Evolutionary conservation across 2,797 vertebrate species (phyloP).

Genomic region (Coregonus suidteri): DNA sequence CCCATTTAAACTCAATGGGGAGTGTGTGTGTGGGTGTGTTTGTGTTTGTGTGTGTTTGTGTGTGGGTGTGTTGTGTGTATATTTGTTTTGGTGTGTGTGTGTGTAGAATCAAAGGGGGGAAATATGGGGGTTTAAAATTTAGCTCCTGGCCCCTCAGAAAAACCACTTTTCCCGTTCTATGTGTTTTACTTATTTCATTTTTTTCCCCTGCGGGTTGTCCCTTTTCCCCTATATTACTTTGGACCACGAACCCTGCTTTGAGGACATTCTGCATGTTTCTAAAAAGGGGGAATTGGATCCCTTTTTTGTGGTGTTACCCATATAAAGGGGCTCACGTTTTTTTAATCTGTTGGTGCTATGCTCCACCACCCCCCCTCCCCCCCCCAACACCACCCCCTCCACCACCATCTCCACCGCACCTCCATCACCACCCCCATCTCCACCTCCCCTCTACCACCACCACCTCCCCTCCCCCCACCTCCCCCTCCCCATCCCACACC

Average conservation of each 20-base stretch:
- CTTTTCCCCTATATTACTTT: slow-evolving; percentile 55
- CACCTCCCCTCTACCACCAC: too few relatives aligned
- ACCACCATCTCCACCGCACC: too few relatives aligned
- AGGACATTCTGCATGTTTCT: slow-evolving; percentile 55
- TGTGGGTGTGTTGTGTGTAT: too few relatives aligned
- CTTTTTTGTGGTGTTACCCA: background rate
- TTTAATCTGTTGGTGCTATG: slow-evolving; percentile 35
- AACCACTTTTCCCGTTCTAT: slow-evolving; percentile 45
- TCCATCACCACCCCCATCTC: too few relatives aligned
- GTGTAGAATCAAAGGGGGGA: background rate
- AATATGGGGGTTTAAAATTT: slow-evolving; percentile 12
- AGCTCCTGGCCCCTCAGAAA: slow-evolving; percentile 33
- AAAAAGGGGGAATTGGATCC: background rate
- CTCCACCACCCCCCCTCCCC: too few relatives aligned
- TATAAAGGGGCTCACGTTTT: slow-evolving; percentile 12
- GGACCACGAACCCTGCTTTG: slow-evolving; percentile 51
- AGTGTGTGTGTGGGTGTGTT: slow-evolving; percentile 6
- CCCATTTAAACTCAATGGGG: slow-evolving; percentile 53
- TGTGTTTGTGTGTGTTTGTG: background rate
- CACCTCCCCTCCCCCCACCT: too few relatives aligned
- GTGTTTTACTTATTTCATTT: slow-evolving; percentile 29
- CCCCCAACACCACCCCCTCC: too few relatives aligned
- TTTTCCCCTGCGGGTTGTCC: slow-evolving; percentile 34
- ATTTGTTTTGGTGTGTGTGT: background rate
- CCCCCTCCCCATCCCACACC: too few relatives aligned